Percentiles rank a stretch among this genome's conserved stretches.
Conservation (phyloP, 2,113 vertebrate species). For the Tragelaphus scriptus region DNA sequence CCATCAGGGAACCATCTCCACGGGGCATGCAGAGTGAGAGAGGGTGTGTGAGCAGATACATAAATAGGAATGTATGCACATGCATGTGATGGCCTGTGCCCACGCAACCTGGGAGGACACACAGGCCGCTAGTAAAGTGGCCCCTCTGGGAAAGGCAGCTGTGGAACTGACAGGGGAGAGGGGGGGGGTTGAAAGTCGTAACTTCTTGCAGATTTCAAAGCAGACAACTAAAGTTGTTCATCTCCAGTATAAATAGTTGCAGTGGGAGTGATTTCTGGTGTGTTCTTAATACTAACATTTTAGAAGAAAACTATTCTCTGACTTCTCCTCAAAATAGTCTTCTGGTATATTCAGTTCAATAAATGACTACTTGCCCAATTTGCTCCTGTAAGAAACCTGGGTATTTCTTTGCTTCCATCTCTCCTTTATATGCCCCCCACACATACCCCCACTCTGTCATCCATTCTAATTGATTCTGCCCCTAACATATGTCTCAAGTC, state of each 20-base stretch:
- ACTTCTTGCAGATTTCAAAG: neutral
- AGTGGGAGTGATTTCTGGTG: neutral
- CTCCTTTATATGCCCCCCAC: neutral
- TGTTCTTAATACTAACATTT: neutral
- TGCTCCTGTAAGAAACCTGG: neutral
- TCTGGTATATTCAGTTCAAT: neutral
- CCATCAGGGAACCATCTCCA: neutral
- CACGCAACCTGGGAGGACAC: neutral
- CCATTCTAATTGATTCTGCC: neutral
- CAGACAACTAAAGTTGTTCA: neutral
- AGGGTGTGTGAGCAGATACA: accelerated
- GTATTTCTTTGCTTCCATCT: neutral
- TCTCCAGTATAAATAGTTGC: neutral
- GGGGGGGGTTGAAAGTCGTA: neutral
- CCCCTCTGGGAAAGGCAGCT: neutral
- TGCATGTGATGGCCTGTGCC: neutral
- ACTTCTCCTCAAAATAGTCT: neutral
- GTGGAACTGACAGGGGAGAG: neutral
- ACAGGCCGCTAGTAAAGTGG: neutral
- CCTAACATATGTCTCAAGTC: neutral
- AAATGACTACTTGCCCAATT: neutral
- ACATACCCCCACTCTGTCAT: neutral
- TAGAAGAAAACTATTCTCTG: neutral
- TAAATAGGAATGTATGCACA: neutral
- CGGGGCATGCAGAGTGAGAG: neutral